Base-by-base conservation (phyloP, 2,797 vertebrate species). In the Petrocephalus sullivani region DNA sequence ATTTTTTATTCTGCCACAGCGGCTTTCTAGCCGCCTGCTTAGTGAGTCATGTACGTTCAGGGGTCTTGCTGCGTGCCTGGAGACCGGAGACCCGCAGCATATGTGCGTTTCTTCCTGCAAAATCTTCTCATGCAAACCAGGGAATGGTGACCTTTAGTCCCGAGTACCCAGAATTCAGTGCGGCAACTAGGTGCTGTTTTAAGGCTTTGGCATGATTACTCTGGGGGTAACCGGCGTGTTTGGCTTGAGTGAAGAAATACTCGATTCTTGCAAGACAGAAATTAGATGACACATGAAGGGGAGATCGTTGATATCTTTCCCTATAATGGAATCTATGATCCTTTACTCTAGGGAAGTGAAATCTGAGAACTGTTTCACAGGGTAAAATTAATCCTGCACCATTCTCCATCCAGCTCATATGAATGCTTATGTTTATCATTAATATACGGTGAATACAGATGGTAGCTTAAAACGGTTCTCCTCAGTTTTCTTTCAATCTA, bases 251-350 rank as follows among this genome's bases (percentile, higher is more conserved):
- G 33, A 75, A 75, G 37, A 46, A 41, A 75, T 37, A 46, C 41
- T 75, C 28, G 7, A 53, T 54, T 84, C 12, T 16, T 33, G 51
- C 9, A 28, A 2, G n/a, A 84, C 51, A 53, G 51, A 56, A 53
- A 53, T 21, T 21, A 53, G n/a, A 23, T 53, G n/a, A 53, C 49
- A 56, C 46, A 16, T 53, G 82, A 53, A 51, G 46, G 51, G n/a
- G 10, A 54, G 51, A 84, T 84, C 21, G 12, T 28, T 53, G 82
- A 84, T 23, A 53, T 14, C 51, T 54, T 54, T 56, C 49, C 46
- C n/a, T 56, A 23, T 53, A 84, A 28, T 84, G 82, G 82, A 84
- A 84, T 83, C 81, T 83, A 21, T 51, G 82, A 84, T 53, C 49
- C 82, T 21, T 53, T 56, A 5, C 82, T 23, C 81, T 84, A 19